Conservation (phyloP, 2,113 vertebrate species). For the Scortum barcoo region DNA sequence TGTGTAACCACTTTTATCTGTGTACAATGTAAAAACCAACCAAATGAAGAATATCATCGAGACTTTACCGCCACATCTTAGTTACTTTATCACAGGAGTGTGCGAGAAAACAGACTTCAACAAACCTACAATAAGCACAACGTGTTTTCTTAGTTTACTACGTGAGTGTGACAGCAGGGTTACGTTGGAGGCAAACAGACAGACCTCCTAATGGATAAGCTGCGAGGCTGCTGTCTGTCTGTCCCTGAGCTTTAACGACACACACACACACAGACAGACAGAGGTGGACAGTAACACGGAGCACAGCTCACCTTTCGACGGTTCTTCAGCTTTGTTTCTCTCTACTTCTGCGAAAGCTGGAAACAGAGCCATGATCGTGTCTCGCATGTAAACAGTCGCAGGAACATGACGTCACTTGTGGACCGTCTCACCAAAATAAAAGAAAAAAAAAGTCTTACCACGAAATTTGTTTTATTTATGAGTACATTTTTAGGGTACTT, state of each 20-base stretch:
- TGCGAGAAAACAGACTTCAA: not conserved
- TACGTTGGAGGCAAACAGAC: not conserved
- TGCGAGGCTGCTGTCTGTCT: not conserved
- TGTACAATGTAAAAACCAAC: not conserved
- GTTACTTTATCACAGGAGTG: not conserved
- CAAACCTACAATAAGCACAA: no score
- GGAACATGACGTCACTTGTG: constrained; percentile 49
- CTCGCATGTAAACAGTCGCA: constrained; percentile 65
- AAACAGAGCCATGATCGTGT: constrained; percentile 72
- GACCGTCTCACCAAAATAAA: not conserved
- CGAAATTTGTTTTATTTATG: no score
- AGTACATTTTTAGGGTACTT: no score
- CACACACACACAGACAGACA: no score
- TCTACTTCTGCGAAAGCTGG: constrained; percentile 70
- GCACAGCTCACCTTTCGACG: constrained; percentile 55
- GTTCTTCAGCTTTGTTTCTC: constrained; percentile 47
- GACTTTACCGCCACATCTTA: not conserved
- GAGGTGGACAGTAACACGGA: no score
- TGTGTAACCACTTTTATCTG: not conserved
- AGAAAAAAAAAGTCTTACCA: no score
- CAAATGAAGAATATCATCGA: not conserved
- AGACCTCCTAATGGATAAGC: no score
- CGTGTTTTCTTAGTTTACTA: not conserved
- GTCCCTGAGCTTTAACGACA: not conserved
- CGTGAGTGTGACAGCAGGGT: no score